These are phyloP conservation scores for Nasonia oneida DNA, from an alignment of 2,888 invertebrate species.

Conservation along the genomic window DNA sequence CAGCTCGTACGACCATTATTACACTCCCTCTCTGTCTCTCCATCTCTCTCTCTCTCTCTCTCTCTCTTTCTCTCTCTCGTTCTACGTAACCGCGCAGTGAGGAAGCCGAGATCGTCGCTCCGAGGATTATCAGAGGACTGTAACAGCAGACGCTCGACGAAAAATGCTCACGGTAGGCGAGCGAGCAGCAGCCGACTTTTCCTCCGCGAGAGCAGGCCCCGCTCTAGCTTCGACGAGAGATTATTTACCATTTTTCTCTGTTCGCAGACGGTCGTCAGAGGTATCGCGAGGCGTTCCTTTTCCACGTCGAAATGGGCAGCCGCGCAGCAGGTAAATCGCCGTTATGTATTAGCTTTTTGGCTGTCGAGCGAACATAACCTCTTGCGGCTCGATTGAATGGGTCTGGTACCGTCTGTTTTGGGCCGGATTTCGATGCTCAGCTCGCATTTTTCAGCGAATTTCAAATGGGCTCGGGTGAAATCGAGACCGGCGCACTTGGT, in stretches of 20 bases:
- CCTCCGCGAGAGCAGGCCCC: too few species aligned
- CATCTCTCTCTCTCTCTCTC: not conserved
- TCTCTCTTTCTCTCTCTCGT: not conserved
- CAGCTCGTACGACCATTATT: not conserved
- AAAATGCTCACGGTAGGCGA: conserved; percentile 12
- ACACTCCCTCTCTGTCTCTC: not conserved
- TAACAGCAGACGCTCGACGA: not conserved
- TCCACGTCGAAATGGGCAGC: conserved; percentile 76
- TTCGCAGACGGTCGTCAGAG: conserved; percentile 73
- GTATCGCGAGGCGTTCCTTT: conserved; percentile 74
- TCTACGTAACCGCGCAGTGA: not conserved
- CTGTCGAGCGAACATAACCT: conserved; percentile 59
- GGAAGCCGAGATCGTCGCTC: not conserved
- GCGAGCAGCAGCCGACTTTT: not conserved
- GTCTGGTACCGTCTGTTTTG: not conserved
- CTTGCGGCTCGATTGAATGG: not conserved
- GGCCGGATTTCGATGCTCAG: not conserved
- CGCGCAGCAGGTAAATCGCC: conserved; percentile 74
- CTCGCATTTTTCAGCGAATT: not conserved
- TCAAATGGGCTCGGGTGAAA: not conserved
- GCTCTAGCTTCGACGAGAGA: not conserved
- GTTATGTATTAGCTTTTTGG: not conserved
- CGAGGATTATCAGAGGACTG: not conserved
- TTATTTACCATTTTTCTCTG: conserved; percentile 24
- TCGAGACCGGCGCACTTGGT: not conserved